phyloP scores from a whole-genome alignment of 1,140 invertebrate species.

The Melipona quadrifasciata region DNA sequence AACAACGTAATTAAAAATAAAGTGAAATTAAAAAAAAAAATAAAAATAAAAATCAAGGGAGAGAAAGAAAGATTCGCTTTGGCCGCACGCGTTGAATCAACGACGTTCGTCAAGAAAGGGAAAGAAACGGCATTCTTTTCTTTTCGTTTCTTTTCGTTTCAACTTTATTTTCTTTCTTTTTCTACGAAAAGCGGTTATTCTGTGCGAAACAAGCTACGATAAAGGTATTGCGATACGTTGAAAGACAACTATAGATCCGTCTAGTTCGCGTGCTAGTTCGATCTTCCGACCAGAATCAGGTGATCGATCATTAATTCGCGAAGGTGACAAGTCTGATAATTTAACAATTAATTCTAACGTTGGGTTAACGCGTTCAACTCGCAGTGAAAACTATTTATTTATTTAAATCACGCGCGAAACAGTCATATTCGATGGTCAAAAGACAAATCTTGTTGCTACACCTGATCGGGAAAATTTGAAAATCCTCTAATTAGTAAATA shows the following conservation, averaged over 20 bases:
- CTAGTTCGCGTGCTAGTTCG: neutral
- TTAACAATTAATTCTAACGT: neutral
- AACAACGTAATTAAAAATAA: slow-evolving; percentile 23
- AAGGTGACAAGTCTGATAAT: neutral
- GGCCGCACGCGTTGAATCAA: neutral
- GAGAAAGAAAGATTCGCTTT: neutral
- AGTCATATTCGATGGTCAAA: too few relatives aligned
- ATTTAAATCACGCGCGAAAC: too few relatives aligned
- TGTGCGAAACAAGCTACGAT: slow-evolving; percentile 17
- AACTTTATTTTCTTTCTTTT: neutral
- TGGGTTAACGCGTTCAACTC: slow-evolving; percentile 9
- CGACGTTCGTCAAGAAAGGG: neutral
- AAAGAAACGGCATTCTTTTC: neutral
- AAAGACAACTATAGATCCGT: neutral
- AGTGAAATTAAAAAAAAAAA: neutral
- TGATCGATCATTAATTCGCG: neutral
- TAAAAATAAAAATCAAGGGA: neutral
- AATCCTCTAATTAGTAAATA: too few relatives aligned
- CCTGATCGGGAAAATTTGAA: too few relatives aligned
- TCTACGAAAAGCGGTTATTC: slow-evolving; percentile 29
- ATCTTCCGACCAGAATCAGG: neutral
- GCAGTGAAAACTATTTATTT: neutral
- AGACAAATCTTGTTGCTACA: too few relatives aligned
- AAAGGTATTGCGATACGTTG: neutral
- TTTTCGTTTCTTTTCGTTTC: neutral